These are phyloP conservation scores for Taeniopygia guttata DNA, from an alignment of 2,797 vertebrate genomes.

Conservation along the genomic window DNA sequence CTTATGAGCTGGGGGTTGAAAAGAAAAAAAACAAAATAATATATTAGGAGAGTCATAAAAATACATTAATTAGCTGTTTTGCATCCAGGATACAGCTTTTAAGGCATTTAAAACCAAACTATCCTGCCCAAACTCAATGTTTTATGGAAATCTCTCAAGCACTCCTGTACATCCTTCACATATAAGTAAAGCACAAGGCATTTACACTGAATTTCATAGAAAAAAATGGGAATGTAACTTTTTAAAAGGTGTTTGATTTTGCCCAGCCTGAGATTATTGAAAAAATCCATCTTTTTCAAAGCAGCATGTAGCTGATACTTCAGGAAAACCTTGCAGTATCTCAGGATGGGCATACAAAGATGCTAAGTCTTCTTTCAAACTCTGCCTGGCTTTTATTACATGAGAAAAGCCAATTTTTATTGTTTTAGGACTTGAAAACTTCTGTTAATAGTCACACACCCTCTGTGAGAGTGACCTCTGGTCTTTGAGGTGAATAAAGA, in stretches of 20 bases:
- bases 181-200: background rate
- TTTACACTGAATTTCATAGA: background rate
- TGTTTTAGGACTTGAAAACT: background rate
- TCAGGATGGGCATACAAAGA: background rate
- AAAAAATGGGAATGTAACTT: background rate
- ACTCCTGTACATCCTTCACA: rapidly evolving
- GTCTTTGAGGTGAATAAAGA: background rate
- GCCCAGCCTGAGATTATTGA: too few species aligned
- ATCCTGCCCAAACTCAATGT: background rate
- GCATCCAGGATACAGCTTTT: background rate
- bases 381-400: background rate
- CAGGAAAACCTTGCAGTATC: background rate
- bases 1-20: background rate
- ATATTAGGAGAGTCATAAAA: background rate
- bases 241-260: background rate
- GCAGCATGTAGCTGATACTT: rapidly evolving
- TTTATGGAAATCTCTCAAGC: too few species aligned
- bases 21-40: background rate
- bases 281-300: background rate
- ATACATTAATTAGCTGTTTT: background rate
- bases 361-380: background rate
- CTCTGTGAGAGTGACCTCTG: background rate
- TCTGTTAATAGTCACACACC: background rate
- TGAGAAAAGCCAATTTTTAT: background rate
- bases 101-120: background rate